Evolutionary conservation across 2,888 invertebrate species (phyloP), one percentile per base, ranked within the genome.

Genomic region (Aphrophora alni): DNA sequence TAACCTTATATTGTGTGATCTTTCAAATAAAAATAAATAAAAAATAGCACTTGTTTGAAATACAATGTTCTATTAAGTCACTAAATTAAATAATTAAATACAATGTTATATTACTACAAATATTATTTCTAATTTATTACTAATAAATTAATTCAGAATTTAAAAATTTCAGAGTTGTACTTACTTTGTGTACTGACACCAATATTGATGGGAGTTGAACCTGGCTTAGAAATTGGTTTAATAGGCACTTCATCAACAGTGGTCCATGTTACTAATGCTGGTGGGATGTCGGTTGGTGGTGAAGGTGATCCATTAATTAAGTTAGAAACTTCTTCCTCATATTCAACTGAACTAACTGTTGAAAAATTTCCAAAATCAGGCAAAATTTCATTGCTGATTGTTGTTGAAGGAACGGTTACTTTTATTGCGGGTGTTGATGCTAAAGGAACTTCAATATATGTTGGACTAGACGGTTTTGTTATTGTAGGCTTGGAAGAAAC

Each of bases 251-350:
- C 88, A 24, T 89, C 88, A 76, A 87, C 87, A 0, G 89, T 88
- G 0, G 89, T 89, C 91, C 91, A 91, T 0, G 90, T 90, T 10
- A 90, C 89, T 14, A 91, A 84, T 8, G 88, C 88, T 0, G 89
- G 88, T 26, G 87, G 84, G 8, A 86, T 83, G 0, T 87, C 87
- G 0, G 88, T 87, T 14, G 87, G 85, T 24, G 85, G 75, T 10
- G 84, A 80, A 17, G 80, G 26, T 27, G 33, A 72, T 75, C 79
- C 79, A 71, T 74, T 25, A 33, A 82, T 81, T n/a, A 80, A 24
- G 68, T 82, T 82, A 7, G 81, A 76, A 59, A 77, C 76, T 59
- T 82, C 82, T 71, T 82, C 82, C 0, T 78, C 74, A 12, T 38
- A 28, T 38, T 82, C 82, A 21, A 81, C 14, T 21, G 81, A 75